phyloP scores from a whole-genome alignment of 2,113 vertebrate genomes.

The Octodon degus region DNA sequence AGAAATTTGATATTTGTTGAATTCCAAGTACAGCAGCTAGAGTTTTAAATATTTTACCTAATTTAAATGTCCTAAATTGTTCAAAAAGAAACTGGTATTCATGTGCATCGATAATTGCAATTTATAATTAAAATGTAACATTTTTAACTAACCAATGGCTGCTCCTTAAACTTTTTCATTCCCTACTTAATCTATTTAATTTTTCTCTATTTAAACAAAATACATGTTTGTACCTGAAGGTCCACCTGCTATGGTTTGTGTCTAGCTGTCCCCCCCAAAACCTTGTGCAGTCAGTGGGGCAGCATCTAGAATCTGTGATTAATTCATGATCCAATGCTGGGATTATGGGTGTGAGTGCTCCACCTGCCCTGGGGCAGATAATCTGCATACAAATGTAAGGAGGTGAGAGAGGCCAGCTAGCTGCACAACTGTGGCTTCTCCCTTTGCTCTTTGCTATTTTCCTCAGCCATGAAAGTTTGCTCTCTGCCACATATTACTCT shows the following conservation, averaged over 20 bases:
- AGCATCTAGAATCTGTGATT: no score
- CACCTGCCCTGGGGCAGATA: no score
- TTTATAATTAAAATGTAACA: neutral
- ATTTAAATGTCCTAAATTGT: constrained; percentile 8
- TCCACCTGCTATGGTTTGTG: neutral
- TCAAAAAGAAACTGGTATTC: neutral
- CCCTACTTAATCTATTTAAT: neutral
- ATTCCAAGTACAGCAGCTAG: neutral
- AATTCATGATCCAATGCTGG: no score
- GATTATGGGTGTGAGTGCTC: no score
- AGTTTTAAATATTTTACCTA: constrained; percentile 12
- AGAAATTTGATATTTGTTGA: constrained; percentile 20
- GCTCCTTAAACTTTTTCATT: constrained; percentile 2
- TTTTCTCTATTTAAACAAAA: constrained; percentile 52
- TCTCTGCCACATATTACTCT: no score
- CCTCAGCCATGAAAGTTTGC: no score
- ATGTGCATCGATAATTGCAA: neutral
- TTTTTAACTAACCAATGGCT: neutral
- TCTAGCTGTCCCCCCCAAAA: no score
- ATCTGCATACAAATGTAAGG: no score
- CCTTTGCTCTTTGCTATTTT: no score
- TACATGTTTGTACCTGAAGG: constrained; percentile 18
- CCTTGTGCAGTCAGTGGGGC: no score
- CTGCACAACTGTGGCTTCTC: no score
- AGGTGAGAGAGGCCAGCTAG: no score